Conservation (phyloP, 2,113 vertebrate species). For the Actenoides lindsayi region DNA sequence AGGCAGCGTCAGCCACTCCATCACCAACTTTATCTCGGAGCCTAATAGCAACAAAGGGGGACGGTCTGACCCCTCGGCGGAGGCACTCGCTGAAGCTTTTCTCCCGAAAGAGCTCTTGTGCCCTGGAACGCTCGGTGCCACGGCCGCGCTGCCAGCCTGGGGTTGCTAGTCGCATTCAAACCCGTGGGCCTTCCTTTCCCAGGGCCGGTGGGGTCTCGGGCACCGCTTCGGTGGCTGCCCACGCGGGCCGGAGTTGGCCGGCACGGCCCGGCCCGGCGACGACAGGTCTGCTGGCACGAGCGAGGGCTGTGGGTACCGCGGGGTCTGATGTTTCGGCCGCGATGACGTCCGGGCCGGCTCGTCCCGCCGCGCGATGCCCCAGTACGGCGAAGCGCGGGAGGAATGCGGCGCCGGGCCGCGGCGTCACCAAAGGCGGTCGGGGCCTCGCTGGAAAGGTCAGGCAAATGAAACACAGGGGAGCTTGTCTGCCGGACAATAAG, state of each 20-base stretch:
- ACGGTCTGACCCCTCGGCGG: neutral
- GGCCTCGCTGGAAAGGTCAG: constrained; percentile 57
- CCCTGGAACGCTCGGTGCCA: constrained; percentile 56
- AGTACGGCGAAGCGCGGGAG: neutral
- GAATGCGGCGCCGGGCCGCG: neutral
- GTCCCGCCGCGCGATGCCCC: neutral
- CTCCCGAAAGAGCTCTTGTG: constrained; percentile 42
- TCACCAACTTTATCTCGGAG: constrained; percentile 47
- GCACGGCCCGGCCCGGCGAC: constrained; percentile 64
- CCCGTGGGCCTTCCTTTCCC: constrained; percentile 28
- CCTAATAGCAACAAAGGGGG: constrained; percentile 21
- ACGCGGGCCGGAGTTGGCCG: neutral
- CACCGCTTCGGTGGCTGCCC: neutral
- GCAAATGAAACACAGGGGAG: constrained; percentile 39
- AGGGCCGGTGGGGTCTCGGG: neutral
- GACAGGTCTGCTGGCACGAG: constrained; percentile 42
- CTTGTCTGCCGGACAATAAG: constrained; percentile 65
- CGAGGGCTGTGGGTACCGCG: neutral
- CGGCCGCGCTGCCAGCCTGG: constrained; percentile 20
- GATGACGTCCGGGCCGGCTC: neutral
- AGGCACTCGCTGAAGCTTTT: neutral
- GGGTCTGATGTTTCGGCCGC: neutral
- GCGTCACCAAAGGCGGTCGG: neutral
- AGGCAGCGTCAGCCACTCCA: constrained; percentile 37
- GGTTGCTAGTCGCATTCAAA: neutral